Conservation (phyloP, 2,113 vertebrate genomes). For the Pontoporia blainvillei region DNA sequence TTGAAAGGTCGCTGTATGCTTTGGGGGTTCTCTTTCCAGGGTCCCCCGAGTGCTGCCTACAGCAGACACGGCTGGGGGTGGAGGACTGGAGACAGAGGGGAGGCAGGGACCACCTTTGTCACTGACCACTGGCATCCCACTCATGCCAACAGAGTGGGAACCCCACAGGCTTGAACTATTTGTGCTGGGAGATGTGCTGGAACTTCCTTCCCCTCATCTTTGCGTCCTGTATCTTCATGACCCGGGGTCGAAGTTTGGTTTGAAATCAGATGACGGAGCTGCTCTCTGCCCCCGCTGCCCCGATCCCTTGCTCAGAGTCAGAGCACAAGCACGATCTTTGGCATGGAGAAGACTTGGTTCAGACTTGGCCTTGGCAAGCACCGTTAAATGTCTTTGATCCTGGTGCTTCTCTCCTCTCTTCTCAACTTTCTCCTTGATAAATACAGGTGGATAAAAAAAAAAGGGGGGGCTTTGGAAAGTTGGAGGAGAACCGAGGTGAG, state of each 20-base stretch:
- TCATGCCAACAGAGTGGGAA: background rate
- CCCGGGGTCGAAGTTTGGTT: background rate
- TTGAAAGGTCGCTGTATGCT: fast-evolving
- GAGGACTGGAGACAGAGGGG: background rate
- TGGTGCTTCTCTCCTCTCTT: background rate
- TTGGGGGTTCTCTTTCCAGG: background rate
- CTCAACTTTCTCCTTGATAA: background rate
- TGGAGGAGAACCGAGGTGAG: background rate
- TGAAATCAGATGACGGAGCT: background rate
- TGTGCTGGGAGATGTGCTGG: fast-evolving
- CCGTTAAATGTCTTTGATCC: background rate
- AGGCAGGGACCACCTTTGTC: no score
- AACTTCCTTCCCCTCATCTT: background rate
- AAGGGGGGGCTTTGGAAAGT: background rate
- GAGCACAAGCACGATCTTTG: fast-evolving
- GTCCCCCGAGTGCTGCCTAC: background rate
- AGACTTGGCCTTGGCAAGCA: background rate
- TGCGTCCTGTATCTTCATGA: background rate
- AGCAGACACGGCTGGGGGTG: no score
- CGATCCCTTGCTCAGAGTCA: background rate
- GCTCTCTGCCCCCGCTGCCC: background rate
- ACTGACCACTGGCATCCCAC: no score
- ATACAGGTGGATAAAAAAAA: background rate
- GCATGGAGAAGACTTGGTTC: no score
- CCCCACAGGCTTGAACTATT: fast-evolving